Conservation (phyloP, 2,888 invertebrate genomes). For the Dasypolia templi region DNA sequence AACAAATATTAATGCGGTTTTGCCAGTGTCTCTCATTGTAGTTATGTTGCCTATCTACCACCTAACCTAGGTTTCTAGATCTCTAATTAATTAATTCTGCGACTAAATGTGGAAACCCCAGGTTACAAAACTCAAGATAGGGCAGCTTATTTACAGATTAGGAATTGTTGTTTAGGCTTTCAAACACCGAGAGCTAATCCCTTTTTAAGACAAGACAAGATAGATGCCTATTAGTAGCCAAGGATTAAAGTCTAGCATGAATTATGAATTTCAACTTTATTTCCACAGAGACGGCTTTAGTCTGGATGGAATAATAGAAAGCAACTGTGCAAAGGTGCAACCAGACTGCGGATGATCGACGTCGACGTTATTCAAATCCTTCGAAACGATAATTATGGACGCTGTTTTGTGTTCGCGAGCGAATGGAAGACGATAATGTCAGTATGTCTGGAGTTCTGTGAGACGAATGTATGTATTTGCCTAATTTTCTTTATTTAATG, state of each 20-base stretch:
- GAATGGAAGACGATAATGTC: too few species aligned
- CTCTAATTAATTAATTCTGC: too few species aligned
- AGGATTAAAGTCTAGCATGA: slow-evolving; percentile 13
- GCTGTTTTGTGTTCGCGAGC: too few species aligned
- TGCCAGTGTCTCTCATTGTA: background rate
- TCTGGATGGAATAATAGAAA: background rate
- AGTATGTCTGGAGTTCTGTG: background rate
- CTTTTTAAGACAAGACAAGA: background rate
- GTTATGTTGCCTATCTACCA: background rate
- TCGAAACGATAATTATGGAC: too few species aligned
- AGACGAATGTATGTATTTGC: background rate
- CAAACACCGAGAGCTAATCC: slow-evolving; percentile 14
- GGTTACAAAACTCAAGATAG: slow-evolving; percentile 2
- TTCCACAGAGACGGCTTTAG: background rate
- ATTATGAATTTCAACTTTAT: slow-evolving; percentile 8
- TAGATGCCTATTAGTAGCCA: slow-evolving; percentile 15
- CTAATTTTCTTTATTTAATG: background rate
- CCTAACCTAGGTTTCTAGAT: background rate
- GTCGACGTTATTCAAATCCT: too few species aligned
- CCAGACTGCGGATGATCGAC: too few species aligned
- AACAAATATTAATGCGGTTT: background rate
- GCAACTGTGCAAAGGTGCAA: background rate
- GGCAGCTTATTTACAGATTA: slow-evolving; percentile 3
- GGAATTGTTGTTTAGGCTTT: slow-evolving; percentile 23
- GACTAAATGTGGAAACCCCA: too few species aligned